These are phyloP conservation scores for Phenganax marumi DNA, from an alignment of 92 coral and sea anemone species.

Conservation along the genomic window DNA sequence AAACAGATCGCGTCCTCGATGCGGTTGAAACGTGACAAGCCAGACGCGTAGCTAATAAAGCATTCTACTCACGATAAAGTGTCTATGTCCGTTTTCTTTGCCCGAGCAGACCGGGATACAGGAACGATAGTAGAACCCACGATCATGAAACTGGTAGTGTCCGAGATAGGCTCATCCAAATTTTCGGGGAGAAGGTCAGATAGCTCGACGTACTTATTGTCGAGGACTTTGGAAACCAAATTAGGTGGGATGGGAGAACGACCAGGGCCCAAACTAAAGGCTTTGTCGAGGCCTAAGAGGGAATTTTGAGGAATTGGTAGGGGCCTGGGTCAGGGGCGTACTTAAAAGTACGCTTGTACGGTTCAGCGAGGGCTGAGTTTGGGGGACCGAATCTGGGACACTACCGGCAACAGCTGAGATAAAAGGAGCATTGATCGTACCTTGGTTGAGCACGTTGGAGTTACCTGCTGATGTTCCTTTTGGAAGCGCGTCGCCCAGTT, in stretches of 20 bases:
- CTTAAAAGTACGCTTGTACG: background rate
- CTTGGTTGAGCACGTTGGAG: too few relatives aligned
- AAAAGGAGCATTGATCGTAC: background rate
- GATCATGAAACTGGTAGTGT: too few relatives aligned
- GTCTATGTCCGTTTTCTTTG: background rate
- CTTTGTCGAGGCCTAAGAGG: too few relatives aligned
- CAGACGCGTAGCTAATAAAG: background rate
- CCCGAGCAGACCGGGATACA: too few relatives aligned
- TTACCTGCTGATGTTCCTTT: background rate
- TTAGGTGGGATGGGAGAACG: too few relatives aligned
- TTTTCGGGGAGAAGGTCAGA: background rate
- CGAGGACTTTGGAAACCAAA: too few relatives aligned
- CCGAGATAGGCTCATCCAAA: too few relatives aligned
- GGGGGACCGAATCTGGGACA: background rate
- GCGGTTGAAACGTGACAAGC: background rate
- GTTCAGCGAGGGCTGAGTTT: background rate
- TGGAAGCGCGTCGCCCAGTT: background rate
- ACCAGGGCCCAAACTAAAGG: too few relatives aligned
- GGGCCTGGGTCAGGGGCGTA: background rate
- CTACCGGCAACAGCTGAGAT: background rate
- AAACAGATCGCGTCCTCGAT: background rate
- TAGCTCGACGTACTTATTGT: too few relatives aligned
- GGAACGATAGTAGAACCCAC: background rate
- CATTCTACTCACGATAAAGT: slow-evolving; percentile 1
- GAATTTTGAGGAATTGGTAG: too few relatives aligned